Conservation (phyloP, 1,140 invertebrate genomes). For the Procambarus clarkii region DNA sequence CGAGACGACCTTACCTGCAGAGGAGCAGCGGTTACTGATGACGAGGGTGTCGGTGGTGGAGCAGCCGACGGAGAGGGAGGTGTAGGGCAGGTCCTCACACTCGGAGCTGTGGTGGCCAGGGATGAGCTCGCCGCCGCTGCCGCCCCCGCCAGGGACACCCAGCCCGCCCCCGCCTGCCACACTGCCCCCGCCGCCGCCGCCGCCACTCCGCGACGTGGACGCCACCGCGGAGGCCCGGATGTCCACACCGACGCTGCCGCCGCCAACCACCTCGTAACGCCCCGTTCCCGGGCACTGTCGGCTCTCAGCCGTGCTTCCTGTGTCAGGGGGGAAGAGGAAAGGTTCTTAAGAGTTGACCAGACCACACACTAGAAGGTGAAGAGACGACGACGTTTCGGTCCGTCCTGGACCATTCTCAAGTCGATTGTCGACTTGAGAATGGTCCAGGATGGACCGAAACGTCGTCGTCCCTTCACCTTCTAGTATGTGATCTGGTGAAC, state of each 20-base stretch:
- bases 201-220: background rate
- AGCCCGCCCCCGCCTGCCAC: background rate
- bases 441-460: too few relatives aligned
- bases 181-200: background rate
- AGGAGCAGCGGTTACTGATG: slow-evolving; percentile 21
- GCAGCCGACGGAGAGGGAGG: slow-evolving; percentile 34
- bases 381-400: too few relatives aligned
- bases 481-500: too few relatives aligned
- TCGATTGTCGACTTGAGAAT: too few relatives aligned
- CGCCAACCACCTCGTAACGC: slow-evolving; percentile 29
- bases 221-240: background rate
- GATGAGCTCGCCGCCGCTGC: background rate
- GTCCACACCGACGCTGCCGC: background rate
- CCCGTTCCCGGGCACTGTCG: slow-evolving; percentile 29
- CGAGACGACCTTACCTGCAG: slow-evolving; percentile 14
- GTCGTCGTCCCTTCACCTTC: too few relatives aligned
- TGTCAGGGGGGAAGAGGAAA: background rate
- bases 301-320: slow-evolving; percentile 40
- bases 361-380: too few relatives aligned
- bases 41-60: slow-evolving; percentile 27
- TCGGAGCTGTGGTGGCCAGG: background rate
- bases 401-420: too few relatives aligned
- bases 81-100: slow-evolving; percentile 20
- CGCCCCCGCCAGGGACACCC: background rate
- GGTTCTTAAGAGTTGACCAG: too few relatives aligned